phyloP scores from a whole-genome alignment of 2,797 vertebrate genomes.

The Enteromius trimaculatus region DNA sequence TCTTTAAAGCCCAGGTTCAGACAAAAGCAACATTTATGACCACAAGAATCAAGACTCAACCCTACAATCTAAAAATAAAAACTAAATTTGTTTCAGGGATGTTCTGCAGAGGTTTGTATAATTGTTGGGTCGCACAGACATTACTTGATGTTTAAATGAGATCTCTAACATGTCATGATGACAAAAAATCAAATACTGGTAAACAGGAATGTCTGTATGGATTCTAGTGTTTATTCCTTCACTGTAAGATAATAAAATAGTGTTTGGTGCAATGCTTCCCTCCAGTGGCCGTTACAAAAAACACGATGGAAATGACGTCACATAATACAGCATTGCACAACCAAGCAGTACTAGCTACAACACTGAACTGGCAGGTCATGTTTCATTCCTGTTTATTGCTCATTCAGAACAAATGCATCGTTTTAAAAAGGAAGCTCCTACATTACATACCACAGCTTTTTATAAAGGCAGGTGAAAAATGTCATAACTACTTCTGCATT shows the following conservation, averaged over 20 bases:
- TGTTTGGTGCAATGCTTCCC: constrained; percentile 11
- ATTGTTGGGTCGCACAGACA: background rate
- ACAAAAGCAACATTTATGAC: background rate
- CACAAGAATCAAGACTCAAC: background rate
- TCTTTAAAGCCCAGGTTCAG: background rate
- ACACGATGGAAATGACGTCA: background rate
- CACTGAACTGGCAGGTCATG: background rate
- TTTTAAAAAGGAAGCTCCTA: background rate
- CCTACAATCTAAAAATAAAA: background rate
- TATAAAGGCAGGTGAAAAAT: background rate
- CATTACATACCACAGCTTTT: background rate
- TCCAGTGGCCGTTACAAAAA: constrained; percentile 40
- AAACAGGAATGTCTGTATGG: background rate
- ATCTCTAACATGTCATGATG: background rate
- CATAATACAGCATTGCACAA: background rate
- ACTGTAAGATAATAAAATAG: background rate
- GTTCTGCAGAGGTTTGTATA: background rate
- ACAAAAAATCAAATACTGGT: background rate
- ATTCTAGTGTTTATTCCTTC: background rate
- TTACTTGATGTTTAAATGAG: background rate
- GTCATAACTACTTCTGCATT: background rate
- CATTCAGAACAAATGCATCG: background rate
- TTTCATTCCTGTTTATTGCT: background rate
- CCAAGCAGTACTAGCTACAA: background rate
- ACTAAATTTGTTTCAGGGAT: background rate